Base-by-base conservation (phyloP, 1,140 invertebrate genomes). In the Solenopsis fugax region DNA sequence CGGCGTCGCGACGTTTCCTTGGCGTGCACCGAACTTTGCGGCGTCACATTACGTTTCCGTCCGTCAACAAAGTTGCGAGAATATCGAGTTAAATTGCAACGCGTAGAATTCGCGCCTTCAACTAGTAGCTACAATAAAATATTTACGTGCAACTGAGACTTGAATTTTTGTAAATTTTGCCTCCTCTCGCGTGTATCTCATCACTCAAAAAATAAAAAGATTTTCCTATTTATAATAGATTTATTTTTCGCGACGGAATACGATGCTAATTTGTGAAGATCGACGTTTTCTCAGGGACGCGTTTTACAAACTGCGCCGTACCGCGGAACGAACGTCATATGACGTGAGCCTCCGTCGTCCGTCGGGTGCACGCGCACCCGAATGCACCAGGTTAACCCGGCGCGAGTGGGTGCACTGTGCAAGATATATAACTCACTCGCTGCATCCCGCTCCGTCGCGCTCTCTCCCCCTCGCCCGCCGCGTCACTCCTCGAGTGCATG, bases 341-440 rank as follows among this genome's bases (percentile, higher is more conserved):
- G 34, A 65, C 34, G 24, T 48, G 34, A 50, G n/a, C 50, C 62
- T 29, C 24, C 34, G 24, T 45, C 24, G 56, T 41, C 4, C 41
- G 7, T 52, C 24, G 52, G 62, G 88, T 90, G 37, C 89, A 87
- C 34, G 58, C 69, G 88, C 58, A 90, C 88, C 85, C 72, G 37
- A 81, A 67, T 60, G 73, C 60, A 41, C 73, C 73, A 85, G 86
- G 85, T 90, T 90, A 85, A 75, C 67, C 37, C 34, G 73, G 67
- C 64, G 60, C 73, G 84, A 87, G 58, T 82, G 72, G 85, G 85
- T 76, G 84, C 56, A 86, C 48, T 78, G 62, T 34, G 87, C 84
- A 13, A 56, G 62, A 85, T 80, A 65, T 80, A 65, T 82, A 71
- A 60, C 29, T 64, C 62, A 24, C 16, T 65, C 62, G 73, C 21